Base-by-base conservation (phyloP, 1,140 invertebrate species). In the Eriosoma lanigerum region DNA sequence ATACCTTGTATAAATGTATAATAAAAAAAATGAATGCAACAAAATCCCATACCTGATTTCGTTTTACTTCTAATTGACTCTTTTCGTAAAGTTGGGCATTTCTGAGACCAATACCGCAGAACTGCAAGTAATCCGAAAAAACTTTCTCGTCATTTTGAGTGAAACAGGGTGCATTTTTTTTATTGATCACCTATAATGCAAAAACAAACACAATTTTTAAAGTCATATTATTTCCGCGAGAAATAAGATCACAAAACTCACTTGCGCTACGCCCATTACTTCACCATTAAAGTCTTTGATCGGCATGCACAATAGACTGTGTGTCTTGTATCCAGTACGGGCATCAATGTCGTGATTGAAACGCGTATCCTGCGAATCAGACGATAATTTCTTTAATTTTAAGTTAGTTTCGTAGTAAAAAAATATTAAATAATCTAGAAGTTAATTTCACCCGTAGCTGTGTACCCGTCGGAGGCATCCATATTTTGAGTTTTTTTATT, bases 11-110 rank as follows among this genome's bases (percentile, higher is more conserved):
- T n/a, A n/a, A n/a, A n/a, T n/a, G n/a, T n/a, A n/a, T n/a, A n/a
- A n/a, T n/a, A n/a, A n/a, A n/a, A n/a, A 38, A 38, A 38, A 38
- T 38, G 8, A 38, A 38, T 38, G 3, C 32, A 4, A 38, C 32
- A 38, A 68, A 46, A 46, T 68, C 21, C n/a, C 66, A 1, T 1
- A 91, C 91, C 89, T 98, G 96, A 88, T 97, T 98, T 83, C 96
- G 88, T 86, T 96, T 96, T 81, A 97, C 94, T 88, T 98, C 96
- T 83, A 97, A 87, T 85, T 96, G 93, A 82, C 95, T 97, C 84
- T 94, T 91, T 86, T 98, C 95, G 86, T 96, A 98, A 6, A 97
- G 88, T 86, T 97, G 94, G 26, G 96, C 96, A 86, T 98, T 98
- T 72, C 94, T 90, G 50, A 84, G 87, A 5, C 96, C 96, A 83